Base-by-base conservation (phyloP, 2,888 invertebrate genomes). In the Nipponacmea schrenckii region DNA sequence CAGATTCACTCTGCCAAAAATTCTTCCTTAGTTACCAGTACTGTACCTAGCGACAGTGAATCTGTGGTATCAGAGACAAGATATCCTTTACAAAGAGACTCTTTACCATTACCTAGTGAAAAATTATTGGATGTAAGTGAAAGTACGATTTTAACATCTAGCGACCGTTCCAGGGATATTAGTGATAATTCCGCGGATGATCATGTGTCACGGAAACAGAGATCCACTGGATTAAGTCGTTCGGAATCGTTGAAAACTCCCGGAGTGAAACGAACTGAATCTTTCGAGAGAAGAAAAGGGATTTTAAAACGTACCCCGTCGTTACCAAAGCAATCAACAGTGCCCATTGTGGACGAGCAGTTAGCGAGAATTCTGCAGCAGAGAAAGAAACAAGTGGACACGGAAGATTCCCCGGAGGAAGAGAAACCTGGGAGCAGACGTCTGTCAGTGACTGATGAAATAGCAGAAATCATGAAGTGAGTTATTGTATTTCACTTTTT, bases 241-340 rank as follows among this genome's bases (percentile, higher is more conserved):
- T 65, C 68, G 10, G 64, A 67, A 64, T 65, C 65, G 1, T 48
- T 67, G 12, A 69, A 71, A 62, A 48, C 45, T 20, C 3, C 31
- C 26, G 62, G 26, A 27, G 24, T 69, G 39, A 73, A 63, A 64
- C 71, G 77, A 69, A 78, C 78, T 66, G 81, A 82, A 62, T 81
- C 81, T n/a, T 71, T 77, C 14, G 81, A 81, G 66, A 74, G 77
- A 68, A 79, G 81, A 8, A 83, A 81, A 69, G 84, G 85, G 8
- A 84, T 84, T 46, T 68, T 84, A 44, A 85, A 85, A 65, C 75
- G 84, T 15, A 79, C 84, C 8, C 78, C 82, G 2, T 84, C 85
- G 4, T 69, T 83, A 68, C 74, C 65, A 12, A 80, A 80, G 62
- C 78, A 80, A 26, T 77, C 77, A 17, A 44, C 71, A 10, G 77